Percentiles rank a stretch among this genome's conserved stretches.
phyloP scores from a whole-genome alignment of 2,888 invertebrate genomes.

The Bellardia pandia region DNA sequence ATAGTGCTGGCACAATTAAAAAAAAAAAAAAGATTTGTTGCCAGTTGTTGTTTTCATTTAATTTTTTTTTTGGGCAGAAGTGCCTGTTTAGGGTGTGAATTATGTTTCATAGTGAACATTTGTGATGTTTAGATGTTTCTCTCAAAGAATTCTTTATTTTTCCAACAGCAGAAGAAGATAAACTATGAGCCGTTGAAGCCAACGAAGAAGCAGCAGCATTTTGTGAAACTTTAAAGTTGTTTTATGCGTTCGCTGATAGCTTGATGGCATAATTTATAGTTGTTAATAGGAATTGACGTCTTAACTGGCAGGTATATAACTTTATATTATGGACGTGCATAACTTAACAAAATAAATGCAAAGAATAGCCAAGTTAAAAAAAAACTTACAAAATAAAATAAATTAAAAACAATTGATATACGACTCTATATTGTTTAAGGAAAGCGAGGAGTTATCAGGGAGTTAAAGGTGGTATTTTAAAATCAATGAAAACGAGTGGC shows the following conservation, averaged over 20 bases:
- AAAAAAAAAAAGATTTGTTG: slow-evolving; percentile 3
- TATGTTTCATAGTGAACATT: slow-evolving; percentile 62
- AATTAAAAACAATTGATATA: slow-evolving; percentile 25
- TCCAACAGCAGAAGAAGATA: slow-evolving; percentile 26
- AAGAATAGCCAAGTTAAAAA: neutral
- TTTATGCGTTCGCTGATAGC: slow-evolving; percentile 72
- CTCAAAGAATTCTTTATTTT: slow-evolving; percentile 9
- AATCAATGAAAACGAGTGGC: neutral
- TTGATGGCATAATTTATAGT: slow-evolving; percentile 74
- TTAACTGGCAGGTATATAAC: slow-evolving; percentile 71
- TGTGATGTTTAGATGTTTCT: slow-evolving; percentile 54
- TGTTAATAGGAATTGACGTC: slow-evolving; percentile 71
- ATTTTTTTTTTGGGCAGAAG: slow-evolving; percentile 43
- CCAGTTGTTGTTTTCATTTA: neutral
- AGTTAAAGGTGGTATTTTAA: slow-evolving; percentile 38
- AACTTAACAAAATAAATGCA: slow-evolving; percentile 24
- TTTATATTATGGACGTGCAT: slow-evolving; percentile 52
- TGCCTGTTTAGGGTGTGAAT: slow-evolving; percentile 71
- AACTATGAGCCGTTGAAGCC: slow-evolving; percentile 1
- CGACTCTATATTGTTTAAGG: neutral
- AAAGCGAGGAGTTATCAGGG: neutral
- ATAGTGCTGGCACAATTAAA: slow-evolving; percentile 5
- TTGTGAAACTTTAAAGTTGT: slow-evolving; percentile 57
- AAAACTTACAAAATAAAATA: slow-evolving; percentile 21
- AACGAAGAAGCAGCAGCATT: slow-evolving; percentile 11